These are phyloP conservation scores for Ascaphus truei DNA, from an alignment of 2,113 vertebrate genomes.

Conservation along the genomic window DNA sequence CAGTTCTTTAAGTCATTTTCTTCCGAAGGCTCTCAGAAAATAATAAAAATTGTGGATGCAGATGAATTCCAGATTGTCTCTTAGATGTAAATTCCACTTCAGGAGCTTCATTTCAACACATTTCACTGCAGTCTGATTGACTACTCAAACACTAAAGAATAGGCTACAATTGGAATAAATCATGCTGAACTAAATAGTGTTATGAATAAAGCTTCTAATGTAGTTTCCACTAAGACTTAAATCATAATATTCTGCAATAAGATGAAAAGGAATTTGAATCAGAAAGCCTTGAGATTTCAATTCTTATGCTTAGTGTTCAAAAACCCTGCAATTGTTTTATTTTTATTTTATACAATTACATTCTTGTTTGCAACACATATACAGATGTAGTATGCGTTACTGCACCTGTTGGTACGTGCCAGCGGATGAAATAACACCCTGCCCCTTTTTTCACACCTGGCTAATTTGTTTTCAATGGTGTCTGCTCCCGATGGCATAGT, in stretches of 20 bases:
- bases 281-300: conserved; percentile 35
- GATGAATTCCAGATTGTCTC: conserved; percentile 26
- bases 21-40: conserved; percentile 38
- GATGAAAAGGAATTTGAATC: conserved; percentile 13
- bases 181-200: conserved; percentile 39
- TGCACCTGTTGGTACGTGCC: too few relatives aligned
- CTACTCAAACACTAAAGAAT: conserved; percentile 33
- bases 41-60: conserved; percentile 29
- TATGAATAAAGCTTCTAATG: conserved; percentile 27
- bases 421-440: too few relatives aligned
- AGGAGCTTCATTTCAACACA: conserved; percentile 42
- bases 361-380: too few relatives aligned
- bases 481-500: too few relatives aligned
- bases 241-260: conserved; percentile 38
- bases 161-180: conserved; percentile 37
- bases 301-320: too few relatives aligned
- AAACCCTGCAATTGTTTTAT: too few relatives aligned
- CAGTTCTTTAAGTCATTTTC: conserved; percentile 22
- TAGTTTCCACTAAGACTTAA: conserved; percentile 37
- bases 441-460: too few relatives aligned
- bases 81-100: conserved; percentile 39
- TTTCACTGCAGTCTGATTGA: conserved; percentile 42
- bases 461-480: too few relatives aligned
- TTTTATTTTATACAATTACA: too few relatives aligned
- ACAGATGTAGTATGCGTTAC: too few relatives aligned